A percentile compares a stretch with the other conserved stretches of the same genome.
Evolutionary conservation across 2,888 invertebrate species (phyloP).

Genomic region (Hemaris fuciformis): DNA sequence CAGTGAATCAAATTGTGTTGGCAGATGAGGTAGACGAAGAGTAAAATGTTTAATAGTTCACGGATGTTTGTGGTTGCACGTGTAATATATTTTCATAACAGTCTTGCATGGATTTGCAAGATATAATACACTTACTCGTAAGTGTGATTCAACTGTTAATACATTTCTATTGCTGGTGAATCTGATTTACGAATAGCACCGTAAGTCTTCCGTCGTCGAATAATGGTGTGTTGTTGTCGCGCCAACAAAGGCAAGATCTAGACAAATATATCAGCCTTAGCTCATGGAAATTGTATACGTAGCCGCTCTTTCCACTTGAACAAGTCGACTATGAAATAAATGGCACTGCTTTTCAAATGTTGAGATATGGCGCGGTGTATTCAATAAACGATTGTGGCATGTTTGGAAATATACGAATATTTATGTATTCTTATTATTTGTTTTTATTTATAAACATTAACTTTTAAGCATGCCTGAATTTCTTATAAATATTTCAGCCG

Average conservation of each 20-base stretch:
- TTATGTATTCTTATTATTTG: too few relatives aligned
- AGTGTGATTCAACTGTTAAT: constrained; percentile 13
- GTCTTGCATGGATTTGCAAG: too few relatives aligned
- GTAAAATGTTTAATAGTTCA: too few relatives aligned
- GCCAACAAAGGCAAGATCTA: constrained; percentile 55
- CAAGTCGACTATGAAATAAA: constrained; percentile 32
- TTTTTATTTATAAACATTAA: neutral
- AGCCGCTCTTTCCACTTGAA: constrained; percentile 33
- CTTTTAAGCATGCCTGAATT: neutral
- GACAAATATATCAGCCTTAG: constrained; percentile 54
- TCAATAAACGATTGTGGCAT: neutral
- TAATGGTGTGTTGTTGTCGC: constrained; percentile 43
- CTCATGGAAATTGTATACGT: constrained; percentile 45
- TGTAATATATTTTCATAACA: too few relatives aligned
- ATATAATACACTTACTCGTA: constrained; percentile 5
- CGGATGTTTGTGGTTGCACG: too few relatives aligned
- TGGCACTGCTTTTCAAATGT: constrained; percentile 15
- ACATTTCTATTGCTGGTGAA: neutral
- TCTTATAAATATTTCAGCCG: too few relatives aligned
- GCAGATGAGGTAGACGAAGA: too few relatives aligned
- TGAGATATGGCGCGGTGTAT: constrained; percentile 6
- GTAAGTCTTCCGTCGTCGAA: constrained; percentile 34
- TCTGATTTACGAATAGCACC: constrained; percentile 18
- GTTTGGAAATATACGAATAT: neutral
- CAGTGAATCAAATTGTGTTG: too few relatives aligned